Percentiles rank a stretch among this genome's conserved stretches.
These are phyloP conservation scores for Mimumesa dahlbomi DNA, from an alignment of 2,888 invertebrate genomes.

Conservation along the genomic window DNA sequence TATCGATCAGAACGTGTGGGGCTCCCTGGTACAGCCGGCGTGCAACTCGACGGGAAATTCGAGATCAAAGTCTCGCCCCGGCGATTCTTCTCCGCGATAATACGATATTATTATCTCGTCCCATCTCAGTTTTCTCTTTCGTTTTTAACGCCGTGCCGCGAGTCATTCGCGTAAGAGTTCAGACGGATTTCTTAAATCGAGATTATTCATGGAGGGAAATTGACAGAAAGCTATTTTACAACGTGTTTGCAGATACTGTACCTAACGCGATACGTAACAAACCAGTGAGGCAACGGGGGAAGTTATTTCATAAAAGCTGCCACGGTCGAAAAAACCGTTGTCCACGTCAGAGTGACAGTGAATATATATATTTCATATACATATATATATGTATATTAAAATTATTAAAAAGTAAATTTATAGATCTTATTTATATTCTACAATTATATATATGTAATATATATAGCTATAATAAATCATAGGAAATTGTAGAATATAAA, in stretches of 20 bases:
- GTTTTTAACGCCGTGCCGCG: too few species aligned
- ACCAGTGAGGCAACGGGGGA: conserved; percentile 14
- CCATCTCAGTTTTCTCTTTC: neutral
- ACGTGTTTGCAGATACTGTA: conserved; percentile 16
- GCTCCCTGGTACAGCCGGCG: neutral
- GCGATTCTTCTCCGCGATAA: conserved; percentile 1
- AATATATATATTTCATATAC: too few species aligned
- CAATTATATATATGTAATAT: too few species aligned
- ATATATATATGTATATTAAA: too few species aligned
- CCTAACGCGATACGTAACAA: conserved; percentile 13
- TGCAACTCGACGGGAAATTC: conserved; percentile 2
- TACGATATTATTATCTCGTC: neutral
- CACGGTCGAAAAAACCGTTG: conserved; percentile 7
- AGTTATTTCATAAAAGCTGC: conserved; percentile 30
- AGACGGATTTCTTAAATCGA: too few species aligned
- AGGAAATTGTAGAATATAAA: too few species aligned
- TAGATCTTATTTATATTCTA: too few species aligned
- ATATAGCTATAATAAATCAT: too few species aligned
- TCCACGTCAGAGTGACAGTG: neutral
- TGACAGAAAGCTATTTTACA: conserved; percentile 10
- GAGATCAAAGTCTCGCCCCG: conserved; percentile 3
- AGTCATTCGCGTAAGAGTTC: too few species aligned
- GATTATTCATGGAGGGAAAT: too few species aligned
- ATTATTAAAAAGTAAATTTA: too few species aligned
- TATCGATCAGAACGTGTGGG: conserved; percentile 34